Conservation (phyloP, 2,113 vertebrate genomes). For the Ictalurus punctatus region DNA sequence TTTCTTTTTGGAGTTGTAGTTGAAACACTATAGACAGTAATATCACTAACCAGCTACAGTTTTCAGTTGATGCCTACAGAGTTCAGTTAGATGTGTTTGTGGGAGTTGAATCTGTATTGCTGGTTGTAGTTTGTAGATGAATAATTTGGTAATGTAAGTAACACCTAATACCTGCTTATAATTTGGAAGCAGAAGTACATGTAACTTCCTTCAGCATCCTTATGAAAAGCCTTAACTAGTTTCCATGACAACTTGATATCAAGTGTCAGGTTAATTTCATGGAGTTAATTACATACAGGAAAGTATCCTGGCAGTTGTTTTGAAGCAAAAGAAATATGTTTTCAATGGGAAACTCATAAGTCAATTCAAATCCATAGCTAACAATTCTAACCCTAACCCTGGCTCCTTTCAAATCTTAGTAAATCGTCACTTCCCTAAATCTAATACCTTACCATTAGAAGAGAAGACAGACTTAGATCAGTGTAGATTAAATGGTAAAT, state of each 20-base stretch:
- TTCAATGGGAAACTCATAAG: not conserved
- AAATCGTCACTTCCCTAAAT: not conserved
- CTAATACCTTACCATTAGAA: not conserved
- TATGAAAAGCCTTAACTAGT: slow-evolving; percentile 44
- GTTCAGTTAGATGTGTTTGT: slow-evolving; percentile 20
- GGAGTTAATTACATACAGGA: slow-evolving; percentile 39
- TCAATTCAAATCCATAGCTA: not conserved
- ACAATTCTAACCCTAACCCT: no score
- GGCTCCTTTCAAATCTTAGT: not conserved
- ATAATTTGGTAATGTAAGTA: not conserved
- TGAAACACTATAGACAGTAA: not conserved
- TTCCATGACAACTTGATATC: slow-evolving; percentile 53
- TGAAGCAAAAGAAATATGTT: not conserved
- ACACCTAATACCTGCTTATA: not conserved
- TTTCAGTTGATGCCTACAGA: not conserved
- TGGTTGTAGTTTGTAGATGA: not conserved
- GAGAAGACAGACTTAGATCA: not conserved
- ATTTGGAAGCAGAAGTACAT: not conserved
- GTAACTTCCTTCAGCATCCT: slow-evolving; percentile 28
- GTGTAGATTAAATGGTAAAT: not conserved
- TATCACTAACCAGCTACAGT: not conserved
- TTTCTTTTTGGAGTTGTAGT: not conserved
- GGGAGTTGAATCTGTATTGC: not conserved
- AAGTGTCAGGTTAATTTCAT: slow-evolving; percentile 10
- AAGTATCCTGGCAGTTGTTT: not conserved